A percentile compares a stretch with the other conserved stretches of the same genome.
These are phyloP conservation scores for Blastomussa wellsi DNA, from an alignment of 92 coral and sea anemone genomes.

Conservation along the genomic window DNA sequence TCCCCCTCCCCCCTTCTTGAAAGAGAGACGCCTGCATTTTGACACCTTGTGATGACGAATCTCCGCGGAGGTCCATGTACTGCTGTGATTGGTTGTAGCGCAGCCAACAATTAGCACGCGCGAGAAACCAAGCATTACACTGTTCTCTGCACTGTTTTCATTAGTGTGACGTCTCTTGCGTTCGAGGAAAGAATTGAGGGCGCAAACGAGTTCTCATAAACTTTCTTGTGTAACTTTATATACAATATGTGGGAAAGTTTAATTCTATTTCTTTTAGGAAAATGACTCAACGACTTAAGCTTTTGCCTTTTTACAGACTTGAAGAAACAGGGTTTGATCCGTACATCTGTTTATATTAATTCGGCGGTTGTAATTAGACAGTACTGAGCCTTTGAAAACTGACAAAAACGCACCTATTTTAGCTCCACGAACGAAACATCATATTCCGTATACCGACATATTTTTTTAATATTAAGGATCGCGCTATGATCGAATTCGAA, in stretches of 20 bases:
- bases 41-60: not conserved
- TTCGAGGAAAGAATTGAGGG: too few species aligned
- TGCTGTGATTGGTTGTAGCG: not conserved
- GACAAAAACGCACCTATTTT: not conserved
- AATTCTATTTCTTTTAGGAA: not conserved
- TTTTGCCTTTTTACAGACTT: not conserved
- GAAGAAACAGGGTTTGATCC: not conserved
- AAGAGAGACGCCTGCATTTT: not conserved
- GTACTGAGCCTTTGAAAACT: not conserved
- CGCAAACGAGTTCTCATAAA: not conserved
- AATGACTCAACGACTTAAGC: not conserved
- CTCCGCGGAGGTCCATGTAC: not conserved
- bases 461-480: not conserved
- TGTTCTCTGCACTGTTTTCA: not conserved
- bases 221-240: not conserved
- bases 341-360: not conserved
- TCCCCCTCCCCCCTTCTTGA: not conserved
- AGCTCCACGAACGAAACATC: not conserved
- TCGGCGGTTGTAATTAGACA: not conserved
- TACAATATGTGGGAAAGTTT: not conserved
- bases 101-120: not conserved
- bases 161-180: too few species aligned
- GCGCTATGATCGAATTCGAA: not conserved
- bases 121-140: not conserved
- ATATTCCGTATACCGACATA: too few species aligned